Conservation (phyloP, 2,888 invertebrate species). For the Chaitophorus viminalis region DNA sequence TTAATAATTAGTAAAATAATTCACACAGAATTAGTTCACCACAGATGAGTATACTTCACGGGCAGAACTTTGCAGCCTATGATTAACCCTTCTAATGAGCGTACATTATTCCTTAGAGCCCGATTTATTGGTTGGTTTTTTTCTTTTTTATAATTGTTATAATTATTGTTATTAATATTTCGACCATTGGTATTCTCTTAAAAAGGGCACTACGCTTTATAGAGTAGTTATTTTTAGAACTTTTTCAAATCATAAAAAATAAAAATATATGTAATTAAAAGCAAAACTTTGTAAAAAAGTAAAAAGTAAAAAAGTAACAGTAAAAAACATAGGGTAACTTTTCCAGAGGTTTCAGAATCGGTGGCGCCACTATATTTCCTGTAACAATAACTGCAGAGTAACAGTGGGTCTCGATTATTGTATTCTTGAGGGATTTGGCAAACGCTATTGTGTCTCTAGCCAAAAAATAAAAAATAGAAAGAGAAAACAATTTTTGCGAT, state of each 20-base stretch:
- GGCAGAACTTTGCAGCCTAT: not conserved
- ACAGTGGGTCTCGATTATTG: conserved; percentile 37
- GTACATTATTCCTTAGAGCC: not conserved
- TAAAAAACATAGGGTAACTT: not conserved
- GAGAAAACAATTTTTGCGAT: conserved; percentile 29
- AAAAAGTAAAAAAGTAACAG: too few species aligned
- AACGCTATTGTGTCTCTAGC: conserved; percentile 9
- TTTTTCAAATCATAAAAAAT: not conserved
- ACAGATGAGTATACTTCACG: not conserved
- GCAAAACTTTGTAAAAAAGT: not conserved
- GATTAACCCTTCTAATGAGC: not conserved
- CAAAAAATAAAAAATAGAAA: conserved; percentile 3
- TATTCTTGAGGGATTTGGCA: conserved; percentile 55
- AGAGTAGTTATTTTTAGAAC: not conserved
- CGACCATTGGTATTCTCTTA: not conserved
- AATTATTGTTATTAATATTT: not conserved
- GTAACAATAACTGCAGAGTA: conserved; percentile 20
- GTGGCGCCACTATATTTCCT: not conserved
- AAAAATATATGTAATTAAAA: not conserved
- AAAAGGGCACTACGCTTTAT: not conserved
- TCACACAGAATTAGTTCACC: not conserved
- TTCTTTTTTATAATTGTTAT: not conserved
- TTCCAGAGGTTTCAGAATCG: not conserved
- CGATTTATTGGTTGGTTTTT: not conserved
- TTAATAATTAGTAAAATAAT: not conserved